These are phyloP conservation scores for Gobiocypris rarus DNA, from an alignment of 2,113 vertebrate species.

Conservation along the genomic window DNA sequence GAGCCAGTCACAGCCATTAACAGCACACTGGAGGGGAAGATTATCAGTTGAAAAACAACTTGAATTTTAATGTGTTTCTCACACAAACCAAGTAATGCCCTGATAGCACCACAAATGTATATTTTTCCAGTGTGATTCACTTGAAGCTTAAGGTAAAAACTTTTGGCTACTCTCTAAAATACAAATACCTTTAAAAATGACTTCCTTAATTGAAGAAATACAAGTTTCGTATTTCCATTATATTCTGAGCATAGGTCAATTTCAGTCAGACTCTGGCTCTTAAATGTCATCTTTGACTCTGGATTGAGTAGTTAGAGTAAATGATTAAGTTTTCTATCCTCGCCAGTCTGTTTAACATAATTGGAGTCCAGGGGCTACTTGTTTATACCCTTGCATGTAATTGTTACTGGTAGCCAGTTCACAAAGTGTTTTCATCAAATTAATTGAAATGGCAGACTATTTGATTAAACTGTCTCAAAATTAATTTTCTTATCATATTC, in stretches of 20 bases:
- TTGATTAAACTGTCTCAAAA: slow-evolving; percentile 82
- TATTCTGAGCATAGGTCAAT: background rate
- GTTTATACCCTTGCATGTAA: slow-evolving; percentile 60
- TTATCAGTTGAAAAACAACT: background rate
- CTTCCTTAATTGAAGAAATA: background rate
- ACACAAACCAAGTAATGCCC: background rate
- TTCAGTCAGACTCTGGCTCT: background rate
- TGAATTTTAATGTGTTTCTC: background rate
- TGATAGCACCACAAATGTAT: background rate
- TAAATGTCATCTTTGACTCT: slow-evolving; percentile 32
- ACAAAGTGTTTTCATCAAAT: slow-evolving; percentile 77
- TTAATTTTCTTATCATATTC: slow-evolving; percentile 68
- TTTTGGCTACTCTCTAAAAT: background rate
- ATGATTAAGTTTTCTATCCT: background rate
- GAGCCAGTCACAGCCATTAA: background rate
- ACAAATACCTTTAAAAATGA: background rate
- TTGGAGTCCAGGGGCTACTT: slow-evolving; percentile 28
- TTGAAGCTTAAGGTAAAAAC: background rate
- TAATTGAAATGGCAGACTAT: slow-evolving; percentile 79
- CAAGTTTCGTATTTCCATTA: background rate
- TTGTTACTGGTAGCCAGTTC: slow-evolving; percentile 74
- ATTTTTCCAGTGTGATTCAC: no score
- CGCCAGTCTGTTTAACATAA: slow-evolving; percentile 30
- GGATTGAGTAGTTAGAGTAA: slow-evolving; percentile 19
- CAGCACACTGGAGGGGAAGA: background rate